These are phyloP conservation scores for Manis crassicaudata DNA, from an alignment of 2,797 vertebrate genomes.

Conservation along the genomic window DNA sequence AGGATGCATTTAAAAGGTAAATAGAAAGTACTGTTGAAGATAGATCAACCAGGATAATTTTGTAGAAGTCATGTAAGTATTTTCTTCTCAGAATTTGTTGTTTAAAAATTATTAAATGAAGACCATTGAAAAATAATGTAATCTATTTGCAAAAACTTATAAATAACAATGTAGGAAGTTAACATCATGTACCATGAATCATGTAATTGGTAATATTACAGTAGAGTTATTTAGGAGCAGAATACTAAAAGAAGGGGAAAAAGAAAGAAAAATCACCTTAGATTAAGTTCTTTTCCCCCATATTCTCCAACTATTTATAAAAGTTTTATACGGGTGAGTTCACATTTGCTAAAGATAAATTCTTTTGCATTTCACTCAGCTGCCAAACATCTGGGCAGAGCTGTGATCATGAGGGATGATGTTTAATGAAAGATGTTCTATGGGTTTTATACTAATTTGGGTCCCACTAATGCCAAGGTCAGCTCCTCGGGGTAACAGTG, in stretches of 20 bases:
- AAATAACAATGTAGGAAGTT: slow-evolving; percentile 68
- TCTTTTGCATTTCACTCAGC: slow-evolving; percentile 48
- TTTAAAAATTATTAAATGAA: neutral
- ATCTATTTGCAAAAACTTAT: slow-evolving; percentile 71
- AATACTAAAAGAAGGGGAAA: slow-evolving; percentile 54
- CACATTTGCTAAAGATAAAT: slow-evolving; percentile 57
- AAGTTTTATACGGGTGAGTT: slow-evolving; percentile 36
- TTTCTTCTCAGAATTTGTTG: slow-evolving; percentile 25
- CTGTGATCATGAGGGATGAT: slow-evolving; percentile 35
- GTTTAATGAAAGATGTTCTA: slow-evolving; percentile 70
- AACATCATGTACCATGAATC: slow-evolving; percentile 76
- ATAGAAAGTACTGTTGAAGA: neutral
- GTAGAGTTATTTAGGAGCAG: slow-evolving; percentile 73
- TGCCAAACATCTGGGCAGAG: neutral
- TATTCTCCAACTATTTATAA: slow-evolving; percentile 39
- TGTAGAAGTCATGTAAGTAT: slow-evolving; percentile 12
- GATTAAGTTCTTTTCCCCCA: slow-evolving; percentile 22
- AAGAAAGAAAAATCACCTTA: slow-evolving; percentile 66
- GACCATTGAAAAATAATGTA: slow-evolving; percentile 46
- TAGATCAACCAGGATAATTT: slow-evolving; percentile 43
- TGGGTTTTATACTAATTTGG: slow-evolving; percentile 58
- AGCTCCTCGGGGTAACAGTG: slow-evolving; percentile 51
- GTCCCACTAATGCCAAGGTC: slow-evolving; percentile 62
- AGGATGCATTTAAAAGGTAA: neutral
- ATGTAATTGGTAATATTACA: slow-evolving; percentile 80